Evolutionary conservation across 2,888 invertebrate genomes (phyloP).

Genomic region (Argyresthia goedartella): DNA sequence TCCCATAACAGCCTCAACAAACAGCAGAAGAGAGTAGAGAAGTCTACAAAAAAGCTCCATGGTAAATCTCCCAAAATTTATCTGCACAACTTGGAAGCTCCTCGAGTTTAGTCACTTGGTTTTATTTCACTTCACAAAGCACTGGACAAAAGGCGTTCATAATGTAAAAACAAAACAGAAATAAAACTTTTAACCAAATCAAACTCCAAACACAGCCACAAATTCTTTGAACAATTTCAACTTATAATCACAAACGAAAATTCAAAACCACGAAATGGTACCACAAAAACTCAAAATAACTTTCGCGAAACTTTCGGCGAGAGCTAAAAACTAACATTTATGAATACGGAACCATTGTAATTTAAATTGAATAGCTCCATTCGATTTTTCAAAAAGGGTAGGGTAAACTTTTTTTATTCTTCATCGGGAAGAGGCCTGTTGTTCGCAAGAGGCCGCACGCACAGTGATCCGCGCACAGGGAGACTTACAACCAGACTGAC

Average conservation of each 20-base stretch:
- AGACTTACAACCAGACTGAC: constrained; percentile 67
- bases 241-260: constrained; percentile 16
- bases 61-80: constrained; percentile 24
- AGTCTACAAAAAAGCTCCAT: constrained; percentile 61
- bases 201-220: constrained; percentile 32
- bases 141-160: constrained; percentile 14
- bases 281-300: constrained; percentile 12
- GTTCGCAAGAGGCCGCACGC: constrained; percentile 34
- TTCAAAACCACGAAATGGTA: constrained; percentile 5
- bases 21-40: constrained; percentile 39
- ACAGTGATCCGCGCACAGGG: constrained; percentile 54
- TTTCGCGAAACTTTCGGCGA: constrained; percentile 15
- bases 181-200: constrained; percentile 6
- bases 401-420: constrained; percentile 18
- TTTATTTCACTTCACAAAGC: constrained; percentile 20
- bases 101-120: constrained; percentile 14
- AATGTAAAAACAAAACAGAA: neutral
- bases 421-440: constrained; percentile 13
- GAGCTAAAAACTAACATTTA: neutral
- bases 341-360: too few species aligned
- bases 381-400: neutral
- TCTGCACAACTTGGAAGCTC: constrained; percentile 17
- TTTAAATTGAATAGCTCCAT: neutral
- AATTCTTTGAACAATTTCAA: constrained; percentile 24
- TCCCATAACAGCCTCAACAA: constrained; percentile 45